phyloP scores from a whole-genome alignment of 2,113 vertebrate species.

The Nibea coibor region DNA sequence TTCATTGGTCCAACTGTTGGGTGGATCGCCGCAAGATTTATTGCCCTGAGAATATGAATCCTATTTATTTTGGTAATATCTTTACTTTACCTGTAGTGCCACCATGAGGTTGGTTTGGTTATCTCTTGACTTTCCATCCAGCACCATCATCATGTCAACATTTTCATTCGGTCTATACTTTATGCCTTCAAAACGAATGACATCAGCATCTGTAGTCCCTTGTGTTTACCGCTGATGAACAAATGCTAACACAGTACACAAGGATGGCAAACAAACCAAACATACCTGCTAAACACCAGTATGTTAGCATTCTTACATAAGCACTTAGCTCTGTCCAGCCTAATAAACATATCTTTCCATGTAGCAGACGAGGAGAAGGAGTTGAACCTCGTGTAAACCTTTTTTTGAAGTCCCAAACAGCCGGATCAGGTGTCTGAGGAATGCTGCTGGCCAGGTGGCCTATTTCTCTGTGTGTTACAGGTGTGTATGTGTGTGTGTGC shows the following conservation, averaged over 20 bases:
- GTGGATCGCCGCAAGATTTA: background rate
- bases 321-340: background rate
- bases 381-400: conserved; percentile 45
- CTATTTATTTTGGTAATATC: background rate
- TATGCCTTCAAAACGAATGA: background rate
- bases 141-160: background rate
- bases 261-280: background rate
- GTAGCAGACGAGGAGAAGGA: conserved; percentile 25
- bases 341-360: background rate
- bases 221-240: background rate
- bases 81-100: background rate
- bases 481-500: conserved; percentile 25
- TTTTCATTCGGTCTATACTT: background rate
- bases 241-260: background rate
- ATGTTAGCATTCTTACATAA: background rate
- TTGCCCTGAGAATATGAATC: background rate
- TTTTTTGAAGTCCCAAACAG: conserved; percentile 44
- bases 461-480: conserved; percentile 48
- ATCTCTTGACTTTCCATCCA: background rate
- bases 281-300: background rate
- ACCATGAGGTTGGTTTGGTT: background rate
- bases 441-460: conserved; percentile 68
- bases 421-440: conserved; percentile 68
- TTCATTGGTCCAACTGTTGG: background rate
- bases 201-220: background rate